These are phyloP conservation scores for Polymixis lichenea DNA, from an alignment of 2,888 invertebrate genomes.

Conservation along the genomic window DNA sequence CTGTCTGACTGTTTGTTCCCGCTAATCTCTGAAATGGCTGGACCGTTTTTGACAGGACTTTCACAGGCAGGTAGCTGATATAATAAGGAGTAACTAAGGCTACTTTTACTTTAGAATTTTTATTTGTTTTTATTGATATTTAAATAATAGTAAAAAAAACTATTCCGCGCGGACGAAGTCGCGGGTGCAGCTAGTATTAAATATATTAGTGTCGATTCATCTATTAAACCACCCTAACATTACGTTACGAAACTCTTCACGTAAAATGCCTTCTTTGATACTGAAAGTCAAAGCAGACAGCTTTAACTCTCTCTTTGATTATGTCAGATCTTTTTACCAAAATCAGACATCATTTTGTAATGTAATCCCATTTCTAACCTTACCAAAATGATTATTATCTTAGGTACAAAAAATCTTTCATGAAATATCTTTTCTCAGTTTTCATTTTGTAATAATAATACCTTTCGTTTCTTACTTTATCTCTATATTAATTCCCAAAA, in stretches of 20 bases:
- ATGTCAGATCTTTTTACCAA: background rate
- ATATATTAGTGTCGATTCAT: too few relatives aligned
- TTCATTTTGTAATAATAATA: slow-evolving; percentile 30
- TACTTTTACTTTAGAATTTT: too few relatives aligned
- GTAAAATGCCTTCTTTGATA: background rate
- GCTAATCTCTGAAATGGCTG: too few relatives aligned
- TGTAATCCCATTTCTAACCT: slow-evolving; percentile 4
- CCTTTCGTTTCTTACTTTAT: slow-evolving; percentile 23
- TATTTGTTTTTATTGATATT: too few relatives aligned
- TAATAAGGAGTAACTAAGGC: too few relatives aligned
- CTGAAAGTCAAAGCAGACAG: background rate
- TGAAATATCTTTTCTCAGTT: slow-evolving; percentile 22
- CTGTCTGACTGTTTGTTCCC: too few relatives aligned
- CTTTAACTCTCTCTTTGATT: background rate
- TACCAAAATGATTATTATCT: slow-evolving; percentile 7
- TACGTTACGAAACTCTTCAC: background rate
- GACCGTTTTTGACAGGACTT: too few relatives aligned
- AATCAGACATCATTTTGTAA: background rate
- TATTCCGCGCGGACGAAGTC: too few relatives aligned
- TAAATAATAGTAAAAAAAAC: too few relatives aligned
- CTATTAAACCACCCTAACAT: too few relatives aligned
- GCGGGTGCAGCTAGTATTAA: too few relatives aligned
- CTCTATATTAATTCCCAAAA: slow-evolving; percentile 22
- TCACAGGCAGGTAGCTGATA: too few relatives aligned
- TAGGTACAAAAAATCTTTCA: slow-evolving; percentile 4